Base-by-base conservation (phyloP, 2,797 vertebrate species). In the Borostomias antarcticus region DNA sequence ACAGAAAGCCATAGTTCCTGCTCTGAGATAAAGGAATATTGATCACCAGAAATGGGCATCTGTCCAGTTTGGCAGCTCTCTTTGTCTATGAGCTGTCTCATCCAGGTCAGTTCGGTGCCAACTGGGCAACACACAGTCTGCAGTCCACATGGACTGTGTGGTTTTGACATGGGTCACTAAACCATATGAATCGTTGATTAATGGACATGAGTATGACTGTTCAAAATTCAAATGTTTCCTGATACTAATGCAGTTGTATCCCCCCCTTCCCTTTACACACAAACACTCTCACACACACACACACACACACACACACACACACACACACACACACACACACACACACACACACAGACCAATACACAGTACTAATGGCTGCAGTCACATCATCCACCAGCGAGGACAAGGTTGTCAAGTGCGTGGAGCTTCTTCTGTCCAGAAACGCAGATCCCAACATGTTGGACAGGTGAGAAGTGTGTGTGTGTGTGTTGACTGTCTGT, bases 361-460 rank as follows among this genome's bases (percentile, higher is more conserved):
- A 89, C 79, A 96, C 94, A 0, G 87, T 95, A 75, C 91, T 98
- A 77, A 98, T 98, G 95, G 93, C 92, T 76, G 91, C 94, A 26
- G 96, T 95, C 82, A 86, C 86, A 11, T 94, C 96, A 0, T 80
- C 68, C 70, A 89, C 86, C 64, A 80, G 86, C 21, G 95, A 98
- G 73, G 94, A 96, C 54, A 89, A 89, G 62, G 91, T 96, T 30
- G 74, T 90, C 74, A 93, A 86, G 79, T 95, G 96, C 80, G 90
- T 96, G 56, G 95, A 95, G 62, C 87, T 99, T n/a, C 93, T 99
- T 26, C 92, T 99, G 0, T 95, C 95, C 77, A 95, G 96, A 84
- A 95, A 95, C 54, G 95, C 92, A 60, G 92, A 98, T 76, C 94
- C 95, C 81, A 98, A 96, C 82, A 29, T 88, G 69, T 64, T 80